A percentile compares a stretch with the other conserved stretches of the same genome.
Conservation (phyloP, 1,140 invertebrate species). For the Drosophila sp. region DNA sequence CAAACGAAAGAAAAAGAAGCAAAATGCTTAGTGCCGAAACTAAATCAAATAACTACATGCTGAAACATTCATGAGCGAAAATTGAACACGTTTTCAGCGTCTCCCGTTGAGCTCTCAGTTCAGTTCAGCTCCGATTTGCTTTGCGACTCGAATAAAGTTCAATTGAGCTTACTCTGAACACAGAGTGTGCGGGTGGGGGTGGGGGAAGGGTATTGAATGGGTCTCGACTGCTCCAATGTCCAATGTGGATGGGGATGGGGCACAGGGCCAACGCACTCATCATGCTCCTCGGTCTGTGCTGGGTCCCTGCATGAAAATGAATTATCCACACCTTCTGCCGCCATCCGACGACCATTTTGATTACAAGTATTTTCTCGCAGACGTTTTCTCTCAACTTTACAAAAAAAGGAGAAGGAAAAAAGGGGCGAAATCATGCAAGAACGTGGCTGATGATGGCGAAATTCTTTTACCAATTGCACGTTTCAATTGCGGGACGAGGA, state of each 20-base stretch:
- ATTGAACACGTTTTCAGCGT: slow-evolving; percentile 71
- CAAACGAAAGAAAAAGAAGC: slow-evolving; percentile 21
- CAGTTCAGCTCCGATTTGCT: slow-evolving; percentile 29
- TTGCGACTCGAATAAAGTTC: slow-evolving; percentile 61
- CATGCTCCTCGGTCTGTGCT: slow-evolving; percentile 12
- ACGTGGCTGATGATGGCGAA: slow-evolving; percentile 35
- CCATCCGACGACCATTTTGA: slow-evolving; percentile 58
- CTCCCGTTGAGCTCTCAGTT: slow-evolving; percentile 44
- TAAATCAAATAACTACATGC: slow-evolving; percentile 79
- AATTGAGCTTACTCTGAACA: slow-evolving; percentile 61
- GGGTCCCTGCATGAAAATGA: slow-evolving; percentile 43
- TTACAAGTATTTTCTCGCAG: slow-evolving; percentile 68
- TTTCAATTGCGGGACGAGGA: slow-evolving; percentile 30
- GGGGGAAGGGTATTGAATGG: not conserved
- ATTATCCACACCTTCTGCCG: slow-evolving; percentile 72
- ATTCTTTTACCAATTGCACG: slow-evolving; percentile 67
- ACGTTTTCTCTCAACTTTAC: slow-evolving; percentile 57
- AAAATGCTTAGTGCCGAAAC: slow-evolving; percentile 71
- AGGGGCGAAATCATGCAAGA: slow-evolving; percentile 17
- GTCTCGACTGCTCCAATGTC: slow-evolving; percentile 40
- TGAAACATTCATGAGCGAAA: slow-evolving; percentile 81
- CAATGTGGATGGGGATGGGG: slow-evolving; percentile 12
- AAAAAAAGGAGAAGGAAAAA: slow-evolving; percentile 21
- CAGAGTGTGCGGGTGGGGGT: not conserved
- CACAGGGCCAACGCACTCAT: slow-evolving; percentile 71